phyloP scores from a whole-genome alignment of 2,113 vertebrate species.

The Puffinus mauretanicus region DNA sequence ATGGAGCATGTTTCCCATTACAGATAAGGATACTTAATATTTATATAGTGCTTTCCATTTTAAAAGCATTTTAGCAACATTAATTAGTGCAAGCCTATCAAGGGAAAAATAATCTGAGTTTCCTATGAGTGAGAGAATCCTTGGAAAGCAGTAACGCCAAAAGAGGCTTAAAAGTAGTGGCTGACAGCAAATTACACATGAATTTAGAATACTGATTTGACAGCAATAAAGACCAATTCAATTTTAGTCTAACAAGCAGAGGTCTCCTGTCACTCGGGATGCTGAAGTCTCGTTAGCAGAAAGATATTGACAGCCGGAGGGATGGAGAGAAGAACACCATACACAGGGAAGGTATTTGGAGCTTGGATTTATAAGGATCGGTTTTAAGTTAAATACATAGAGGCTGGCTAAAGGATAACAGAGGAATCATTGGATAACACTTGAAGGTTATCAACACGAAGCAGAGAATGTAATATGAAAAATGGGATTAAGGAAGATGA shows the following conservation, averaged over 20 bases:
- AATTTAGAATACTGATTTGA: slow-evolving; percentile 36
- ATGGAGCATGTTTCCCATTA: slow-evolving; percentile 12
- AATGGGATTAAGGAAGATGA: slow-evolving; percentile 12
- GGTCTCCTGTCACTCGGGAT: not conserved
- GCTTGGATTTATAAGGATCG: not conserved
- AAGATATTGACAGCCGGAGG: slow-evolving; percentile 3
- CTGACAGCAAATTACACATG: slow-evolving; percentile 18
- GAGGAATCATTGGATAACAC: not conserved
- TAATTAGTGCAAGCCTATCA: slow-evolving; percentile 6
- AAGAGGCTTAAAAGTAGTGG: slow-evolving; percentile 1
- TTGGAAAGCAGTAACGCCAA: not conserved
- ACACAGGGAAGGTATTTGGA: not conserved
- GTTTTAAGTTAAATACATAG: slow-evolving; percentile 5
- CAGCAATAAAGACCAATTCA: not conserved
- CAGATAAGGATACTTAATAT: slow-evolving; percentile 52
- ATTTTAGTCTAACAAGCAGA: not conserved
- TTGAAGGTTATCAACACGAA: not conserved
- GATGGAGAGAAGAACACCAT: not conserved
- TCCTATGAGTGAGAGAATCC: not conserved
- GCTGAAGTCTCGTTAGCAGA: not conserved
- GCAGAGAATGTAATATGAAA: not conserved
- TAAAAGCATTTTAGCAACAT: slow-evolving; percentile 20
- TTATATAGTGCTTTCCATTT: slow-evolving; percentile 2
- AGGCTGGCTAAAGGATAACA: not conserved
- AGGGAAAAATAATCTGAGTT: slow-evolving; percentile 27